Conservation (phyloP, 1,140 invertebrate species). For the Triops longicaudatus region DNA sequence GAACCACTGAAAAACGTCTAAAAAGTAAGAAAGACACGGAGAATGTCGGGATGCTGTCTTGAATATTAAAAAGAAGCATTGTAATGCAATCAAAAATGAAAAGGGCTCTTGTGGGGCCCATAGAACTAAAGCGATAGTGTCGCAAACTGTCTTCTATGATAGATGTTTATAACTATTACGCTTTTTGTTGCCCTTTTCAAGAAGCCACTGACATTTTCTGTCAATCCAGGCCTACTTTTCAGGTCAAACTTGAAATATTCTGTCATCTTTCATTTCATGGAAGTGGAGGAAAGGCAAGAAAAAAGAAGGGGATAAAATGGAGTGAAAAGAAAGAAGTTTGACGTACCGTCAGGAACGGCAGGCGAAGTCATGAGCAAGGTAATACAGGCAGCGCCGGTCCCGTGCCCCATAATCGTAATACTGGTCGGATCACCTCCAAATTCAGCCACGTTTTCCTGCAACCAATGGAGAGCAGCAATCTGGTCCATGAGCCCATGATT, state of each 20-base stretch:
- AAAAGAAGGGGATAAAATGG: background rate
- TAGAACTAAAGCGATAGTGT: background rate
- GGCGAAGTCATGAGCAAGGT: constrained; percentile 88
- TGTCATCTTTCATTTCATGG: no score
- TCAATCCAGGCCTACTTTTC: no score
- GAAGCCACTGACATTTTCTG: no score
- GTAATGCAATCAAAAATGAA: background rate
- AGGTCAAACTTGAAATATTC: no score
- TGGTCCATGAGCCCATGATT: constrained; percentile 95
- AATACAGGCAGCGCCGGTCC: constrained; percentile 87
- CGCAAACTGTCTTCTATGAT: background rate
- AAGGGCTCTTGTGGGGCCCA: background rate
- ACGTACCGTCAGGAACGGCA: constrained; percentile 79
- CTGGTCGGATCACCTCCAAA: constrained; percentile 87
- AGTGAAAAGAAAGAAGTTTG: constrained; percentile 9
- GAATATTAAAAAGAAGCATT: background rate
- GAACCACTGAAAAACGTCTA: no score
- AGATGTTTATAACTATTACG: background rate
- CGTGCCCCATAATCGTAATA: constrained; percentile 91
- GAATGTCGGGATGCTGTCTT: background rate
- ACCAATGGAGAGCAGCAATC: constrained; percentile 85
- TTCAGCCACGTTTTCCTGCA: constrained; percentile 83
- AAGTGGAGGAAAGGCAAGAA: no score
- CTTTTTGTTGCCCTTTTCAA: background rate
- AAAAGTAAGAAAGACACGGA: no score